Base-by-base conservation (phyloP, 2,888 invertebrate genomes). In the Drosophila buzzatii region DNA sequence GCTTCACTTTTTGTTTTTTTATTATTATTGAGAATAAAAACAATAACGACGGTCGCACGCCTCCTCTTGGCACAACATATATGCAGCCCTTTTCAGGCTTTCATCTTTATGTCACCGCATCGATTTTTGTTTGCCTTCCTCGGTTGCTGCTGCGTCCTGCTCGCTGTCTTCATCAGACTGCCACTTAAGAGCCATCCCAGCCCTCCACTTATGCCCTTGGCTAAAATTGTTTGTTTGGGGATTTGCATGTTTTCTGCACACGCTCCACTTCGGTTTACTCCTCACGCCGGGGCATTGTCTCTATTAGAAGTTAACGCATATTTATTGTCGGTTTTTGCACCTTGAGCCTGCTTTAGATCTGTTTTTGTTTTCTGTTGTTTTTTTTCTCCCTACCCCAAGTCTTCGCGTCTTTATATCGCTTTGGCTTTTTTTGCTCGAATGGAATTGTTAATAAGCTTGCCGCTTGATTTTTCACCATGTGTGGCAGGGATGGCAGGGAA, bases 201-300 rank as follows among this genome's bases (percentile, higher is more conserved):
- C 60, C 47, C 63, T 64, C 35, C 59, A 35, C 55, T 73, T 79
- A 75, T 82, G 79, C 79, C 82, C 82, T 69, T 74, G 74, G 90
- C 83, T 81, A 81, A 90, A 90, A 85, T 85, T 87, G 89, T 87
- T 87, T 87, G 85, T 77, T 88, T 90, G 76, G 81, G 90, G 87
- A 87, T 87, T 87, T 90, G 87, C 90, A 87, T 87, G 86, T 70
- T 88, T 83, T 85, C 81, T 73, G 70, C 86, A 81, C 86, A 83
- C 75, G 72, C 71, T 59, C 52, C 57, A 23, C 59, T 31, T 41
- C 39, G 47, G 18, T 4, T 59, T 14, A 4, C n/a, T 52, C 51
- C 47, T 39, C 39, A 18, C 31, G 31, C 53, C 58, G 27, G 45
- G 41, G 44, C 70, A 65, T 59, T 73, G 71, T 77, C 88, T 86